Percentiles rank a stretch among this genome's conserved stretches.
Conservation (phyloP, 1,140 invertebrate genomes). For the Drosophila littoralis region DNA sequence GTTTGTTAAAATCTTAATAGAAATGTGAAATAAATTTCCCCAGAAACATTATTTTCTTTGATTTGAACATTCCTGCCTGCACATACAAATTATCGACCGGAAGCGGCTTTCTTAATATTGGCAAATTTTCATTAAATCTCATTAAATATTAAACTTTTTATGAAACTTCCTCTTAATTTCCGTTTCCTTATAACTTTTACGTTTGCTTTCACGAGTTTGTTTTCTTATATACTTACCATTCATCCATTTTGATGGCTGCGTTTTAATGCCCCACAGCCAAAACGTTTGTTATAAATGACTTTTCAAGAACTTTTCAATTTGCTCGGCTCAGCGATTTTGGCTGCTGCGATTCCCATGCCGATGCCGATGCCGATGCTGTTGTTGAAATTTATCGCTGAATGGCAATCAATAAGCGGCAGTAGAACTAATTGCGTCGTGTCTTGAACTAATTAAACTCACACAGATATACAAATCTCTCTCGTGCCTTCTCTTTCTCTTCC, state of each 20-base stretch:
- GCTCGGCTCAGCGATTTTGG: conserved; percentile 5
- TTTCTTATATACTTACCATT: conserved; percentile 2
- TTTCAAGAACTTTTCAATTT: conserved; percentile 42
- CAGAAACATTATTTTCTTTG: no score
- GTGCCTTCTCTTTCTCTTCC: background rate
- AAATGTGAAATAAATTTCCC: no score
- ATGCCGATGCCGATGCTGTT: background rate
- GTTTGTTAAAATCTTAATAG: no score
- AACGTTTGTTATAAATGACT: conserved; percentile 37
- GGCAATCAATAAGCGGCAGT: conserved; percentile 74
- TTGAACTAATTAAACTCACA: conserved; percentile 73
- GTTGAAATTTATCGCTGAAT: conserved; percentile 64
- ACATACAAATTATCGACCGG: no score
- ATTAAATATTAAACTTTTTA: background rate
- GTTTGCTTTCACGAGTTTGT: conserved; percentile 10
- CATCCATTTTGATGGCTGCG: conserved; percentile 12
- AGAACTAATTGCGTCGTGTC: conserved; percentile 77
- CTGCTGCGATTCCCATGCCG: conserved; percentile 8
- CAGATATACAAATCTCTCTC: conserved; percentile 8
- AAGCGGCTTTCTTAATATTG: no score
- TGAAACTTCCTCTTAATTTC: background rate
- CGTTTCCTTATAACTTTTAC: conserved; percentile 5
- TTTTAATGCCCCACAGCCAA: conserved; percentile 13
- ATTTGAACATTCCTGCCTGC: no score
- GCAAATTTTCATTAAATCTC: background rate